phyloP scores from a whole-genome alignment of 2,113 vertebrate species.

The Polypterus senegalus region DNA sequence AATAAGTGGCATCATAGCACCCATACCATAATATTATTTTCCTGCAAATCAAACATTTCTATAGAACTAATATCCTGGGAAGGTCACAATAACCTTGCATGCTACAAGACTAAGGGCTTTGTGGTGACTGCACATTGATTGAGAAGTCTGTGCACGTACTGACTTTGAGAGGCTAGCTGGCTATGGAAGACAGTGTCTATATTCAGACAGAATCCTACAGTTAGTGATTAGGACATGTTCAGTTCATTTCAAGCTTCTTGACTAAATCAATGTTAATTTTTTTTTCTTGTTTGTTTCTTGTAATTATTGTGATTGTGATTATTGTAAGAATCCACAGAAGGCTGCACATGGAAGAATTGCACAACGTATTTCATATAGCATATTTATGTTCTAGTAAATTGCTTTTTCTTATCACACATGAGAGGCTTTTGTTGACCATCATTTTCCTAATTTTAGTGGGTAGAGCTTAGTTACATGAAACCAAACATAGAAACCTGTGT shows the following conservation, averaged over 20 bases:
- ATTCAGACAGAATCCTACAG: accelerated
- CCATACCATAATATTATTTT: no score
- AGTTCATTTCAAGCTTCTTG: not conserved
- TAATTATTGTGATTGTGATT: no score
- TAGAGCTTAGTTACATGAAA: no score
- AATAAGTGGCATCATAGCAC: no score
- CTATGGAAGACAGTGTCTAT: not conserved
- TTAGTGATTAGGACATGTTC: not conserved
- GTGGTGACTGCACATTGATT: conserved; percentile 7
- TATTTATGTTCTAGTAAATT: not conserved
- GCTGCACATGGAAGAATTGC: not conserved
- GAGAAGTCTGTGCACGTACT: conserved; percentile 7
- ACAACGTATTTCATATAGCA: not conserved
- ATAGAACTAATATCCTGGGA: accelerated
- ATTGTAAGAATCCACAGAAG: not conserved
- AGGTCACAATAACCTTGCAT: not conserved
- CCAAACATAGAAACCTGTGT: no score
- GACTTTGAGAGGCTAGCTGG: conserved; percentile 17
- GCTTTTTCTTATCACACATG: not conserved
- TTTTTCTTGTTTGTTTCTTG: no score
- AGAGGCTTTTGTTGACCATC: no score
- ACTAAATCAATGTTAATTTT: no score
- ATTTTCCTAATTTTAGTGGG: no score
- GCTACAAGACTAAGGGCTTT: not conserved
- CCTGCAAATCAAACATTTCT: no score